Evolutionary conservation across 1,140 invertebrate species (phyloP).

Genomic region (Macrobrachium rosenbergii): DNA sequence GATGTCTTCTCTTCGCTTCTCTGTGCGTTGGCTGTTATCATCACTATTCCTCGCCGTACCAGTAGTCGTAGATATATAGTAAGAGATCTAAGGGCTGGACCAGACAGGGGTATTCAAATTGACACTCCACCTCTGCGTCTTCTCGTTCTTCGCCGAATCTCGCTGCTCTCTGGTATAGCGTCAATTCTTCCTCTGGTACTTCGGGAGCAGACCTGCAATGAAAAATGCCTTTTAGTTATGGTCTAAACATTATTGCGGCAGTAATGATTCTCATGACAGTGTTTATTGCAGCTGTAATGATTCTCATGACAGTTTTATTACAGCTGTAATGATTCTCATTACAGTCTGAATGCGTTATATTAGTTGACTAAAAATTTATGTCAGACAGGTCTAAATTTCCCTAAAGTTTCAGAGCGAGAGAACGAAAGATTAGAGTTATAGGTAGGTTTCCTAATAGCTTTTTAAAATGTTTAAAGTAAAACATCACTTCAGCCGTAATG

Average conservation of each 20-base stretch:
- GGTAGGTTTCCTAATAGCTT: too few species aligned
- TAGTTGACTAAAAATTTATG: too few species aligned
- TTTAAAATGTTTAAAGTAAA: too few species aligned
- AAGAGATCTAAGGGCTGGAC: slow-evolving; percentile 51
- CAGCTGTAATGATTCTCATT: too few species aligned
- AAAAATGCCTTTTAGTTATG: background rate
- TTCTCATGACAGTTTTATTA: background rate
- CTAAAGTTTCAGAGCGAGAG: too few species aligned
- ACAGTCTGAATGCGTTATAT: too few species aligned
- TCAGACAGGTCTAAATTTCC: too few species aligned
- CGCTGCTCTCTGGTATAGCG: slow-evolving; percentile 42
- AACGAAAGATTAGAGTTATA: too few species aligned
- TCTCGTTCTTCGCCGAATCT: slow-evolving; percentile 14
- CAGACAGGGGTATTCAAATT: slow-evolving; percentile 51
- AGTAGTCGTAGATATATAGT: slow-evolving; percentile 51
- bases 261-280: background rate
- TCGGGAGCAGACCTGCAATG: background rate
- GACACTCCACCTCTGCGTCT: slow-evolving; percentile 12
- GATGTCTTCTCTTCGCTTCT: too few species aligned
- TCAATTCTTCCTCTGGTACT: slow-evolving; percentile 30
- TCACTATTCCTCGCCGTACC: slow-evolving; percentile 28
- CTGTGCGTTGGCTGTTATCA: too few species aligned
- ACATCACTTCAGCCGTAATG: too few species aligned
- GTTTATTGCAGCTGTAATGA: background rate
- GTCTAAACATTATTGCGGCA: background rate